A percentile compares a stretch with the other conserved stretches of the same genome.
Conservation (phyloP, 1,140 invertebrate species). For the Drosophila bocqueti region DNA sequence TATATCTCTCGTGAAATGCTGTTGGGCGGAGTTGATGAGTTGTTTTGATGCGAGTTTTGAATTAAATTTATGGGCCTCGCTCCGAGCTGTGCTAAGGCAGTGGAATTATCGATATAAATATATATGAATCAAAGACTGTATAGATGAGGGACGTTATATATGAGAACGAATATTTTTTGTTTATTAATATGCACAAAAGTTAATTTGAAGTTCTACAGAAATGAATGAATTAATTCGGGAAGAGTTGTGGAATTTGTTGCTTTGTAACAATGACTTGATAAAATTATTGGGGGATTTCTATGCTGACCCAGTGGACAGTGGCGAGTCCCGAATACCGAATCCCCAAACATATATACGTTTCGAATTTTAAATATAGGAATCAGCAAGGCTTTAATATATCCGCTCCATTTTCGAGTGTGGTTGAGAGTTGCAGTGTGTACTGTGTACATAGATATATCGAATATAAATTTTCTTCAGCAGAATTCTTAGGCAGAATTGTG, state of each 20-base stretch:
- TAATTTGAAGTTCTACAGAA: conserved; percentile 18
- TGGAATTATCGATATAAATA: conserved; percentile 12
- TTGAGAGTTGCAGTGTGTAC: background rate
- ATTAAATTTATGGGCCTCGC: conserved; percentile 38
- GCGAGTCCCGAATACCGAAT: background rate
- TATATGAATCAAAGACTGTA: background rate
- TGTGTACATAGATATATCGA: background rate
- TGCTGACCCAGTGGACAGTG: background rate
- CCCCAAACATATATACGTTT: too few relatives aligned
- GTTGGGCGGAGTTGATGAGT: conserved; percentile 39
- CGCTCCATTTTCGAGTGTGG: background rate
- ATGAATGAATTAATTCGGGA: conserved; percentile 25
- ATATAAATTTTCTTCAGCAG: background rate
- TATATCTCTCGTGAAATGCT: conserved; percentile 7
- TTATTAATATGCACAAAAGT: conserved; percentile 25
- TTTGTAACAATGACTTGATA: conserved; percentile 38
- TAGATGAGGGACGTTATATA: conserved; percentile 3
- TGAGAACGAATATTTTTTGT: conserved; percentile 17
- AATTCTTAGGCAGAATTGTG: background rate
- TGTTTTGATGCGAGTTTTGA: conserved; percentile 44
- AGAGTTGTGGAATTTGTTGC: background rate
- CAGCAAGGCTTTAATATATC: background rate
- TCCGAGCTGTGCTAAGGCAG: background rate
- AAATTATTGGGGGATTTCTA: conserved; percentile 8
- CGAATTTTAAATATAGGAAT: background rate